Percentiles rank a stretch among this genome's conserved stretches.
phyloP scores from a whole-genome alignment of 2,888 invertebrate genomes.

The Philaethria dido region DNA sequence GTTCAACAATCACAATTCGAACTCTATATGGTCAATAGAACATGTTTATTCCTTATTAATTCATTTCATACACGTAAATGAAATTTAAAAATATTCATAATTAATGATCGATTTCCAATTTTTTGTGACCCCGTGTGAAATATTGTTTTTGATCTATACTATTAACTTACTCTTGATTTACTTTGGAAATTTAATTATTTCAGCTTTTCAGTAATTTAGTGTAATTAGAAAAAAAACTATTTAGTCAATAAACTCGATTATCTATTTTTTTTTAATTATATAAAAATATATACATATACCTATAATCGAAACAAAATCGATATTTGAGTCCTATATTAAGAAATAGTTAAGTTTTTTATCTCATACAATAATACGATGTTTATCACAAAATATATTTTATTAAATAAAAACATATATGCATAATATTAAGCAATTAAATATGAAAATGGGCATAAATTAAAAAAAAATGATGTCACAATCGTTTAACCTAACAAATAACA shows the following conservation, averaged over 20 bases:
- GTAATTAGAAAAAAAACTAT: too few relatives aligned
- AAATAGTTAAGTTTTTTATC: background rate
- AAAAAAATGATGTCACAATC: conserved; percentile 1
- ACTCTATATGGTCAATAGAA: conserved; percentile 12
- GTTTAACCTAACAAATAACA: background rate
- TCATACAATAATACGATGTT: background rate
- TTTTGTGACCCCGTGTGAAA: background rate
- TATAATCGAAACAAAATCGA: background rate
- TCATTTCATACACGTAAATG: background rate
- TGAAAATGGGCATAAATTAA: background rate
- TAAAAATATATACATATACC: too few relatives aligned
- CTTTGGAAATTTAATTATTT: too few relatives aligned
- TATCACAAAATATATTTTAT: too few relatives aligned
- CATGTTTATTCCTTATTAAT: conserved; percentile 6
- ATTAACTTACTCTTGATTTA: conserved; percentile 1
- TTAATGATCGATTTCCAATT: conserved; percentile 10
- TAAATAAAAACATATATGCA: too few relatives aligned
- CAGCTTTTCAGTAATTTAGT: too few relatives aligned
- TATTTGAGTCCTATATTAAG: background rate
- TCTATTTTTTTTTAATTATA: too few relatives aligned
- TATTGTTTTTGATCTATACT: conserved; percentile 4
- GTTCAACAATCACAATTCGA: background rate
- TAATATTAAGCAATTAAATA: conserved; percentile 4
- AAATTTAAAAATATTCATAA: background rate
- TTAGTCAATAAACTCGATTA: too few relatives aligned